Base-by-base conservation (phyloP, 2,888 invertebrate species). In the Acanthosepion pharaonis region DNA sequence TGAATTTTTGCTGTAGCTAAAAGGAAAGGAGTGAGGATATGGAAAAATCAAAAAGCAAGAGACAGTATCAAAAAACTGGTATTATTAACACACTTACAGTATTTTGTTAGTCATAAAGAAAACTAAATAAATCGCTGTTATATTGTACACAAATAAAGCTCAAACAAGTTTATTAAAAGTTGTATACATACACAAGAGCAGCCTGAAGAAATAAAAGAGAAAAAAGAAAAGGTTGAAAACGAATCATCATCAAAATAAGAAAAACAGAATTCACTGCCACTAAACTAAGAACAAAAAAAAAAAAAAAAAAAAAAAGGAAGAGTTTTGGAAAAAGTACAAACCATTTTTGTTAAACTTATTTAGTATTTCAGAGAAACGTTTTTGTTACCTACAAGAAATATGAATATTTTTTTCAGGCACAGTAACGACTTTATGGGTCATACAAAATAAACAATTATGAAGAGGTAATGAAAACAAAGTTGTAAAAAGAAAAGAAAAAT, bases 131-230 rank as follows among this genome's bases (percentile, higher is more conserved):
- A 78, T 23, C 15, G 78, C 78, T 78, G 78, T 78, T 78, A 78
- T 78, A 78, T 33, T 78, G n/a, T 78, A 78, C 78, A 78, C 78
- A 78, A 64, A 64, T 64, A 25, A 78, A 78, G 78, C 78, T 78
- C 78, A 78, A 78, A 78, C n/a, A 78, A 78, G 78, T n/a, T n/a
- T 78, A 78, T n/a, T 15, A 78, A 78, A 78, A 78, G 78, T 78
- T 78, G 78, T n/a, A 78, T 78, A 78, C 78, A 78, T 78, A 78
- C 78, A 78, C 78, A 78, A 78, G 78, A 78, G 78, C 11, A 2
- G n/a, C 78, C 78, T 78, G 78, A 78, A 78, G 78, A 78, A 78
- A 78, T 15, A 33, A 78, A 18, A n/a, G 11, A 78, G 28, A 33
- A n/a, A 78, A 78, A 78, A 78, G 0, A 78, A n/a, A 33, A 78